A percentile compares a stretch with the other conserved stretches of the same genome.
Evolutionary conservation across 2,888 invertebrate genomes (phyloP).

Genomic region (Phyllotreta striolata): DNA sequence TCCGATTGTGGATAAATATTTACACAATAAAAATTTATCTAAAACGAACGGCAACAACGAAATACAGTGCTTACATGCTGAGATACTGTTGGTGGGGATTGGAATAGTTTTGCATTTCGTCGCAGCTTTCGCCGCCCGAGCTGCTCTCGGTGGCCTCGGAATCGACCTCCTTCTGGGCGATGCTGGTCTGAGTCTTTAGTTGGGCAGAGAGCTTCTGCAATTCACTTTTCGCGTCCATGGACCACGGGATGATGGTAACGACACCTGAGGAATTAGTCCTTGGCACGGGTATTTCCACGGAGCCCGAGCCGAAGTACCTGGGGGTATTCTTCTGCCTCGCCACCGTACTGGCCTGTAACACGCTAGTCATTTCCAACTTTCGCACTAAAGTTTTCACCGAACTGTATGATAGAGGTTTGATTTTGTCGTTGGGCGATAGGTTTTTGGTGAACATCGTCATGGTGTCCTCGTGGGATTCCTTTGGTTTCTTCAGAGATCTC

Average conservation of each 20-base stretch:
- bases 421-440: constrained; percentile 45
- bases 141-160: constrained; percentile 94
- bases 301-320: constrained; percentile 67
- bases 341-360: constrained; percentile 57
- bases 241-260: constrained; percentile 61
- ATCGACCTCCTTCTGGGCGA: constrained; percentile 81
- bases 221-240: constrained; percentile 63
- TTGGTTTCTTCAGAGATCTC: constrained; percentile 59
- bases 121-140: constrained; percentile 93
- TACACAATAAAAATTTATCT: no score
- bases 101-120: constrained; percentile 83
- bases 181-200: constrained; percentile 74
- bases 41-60: no score
- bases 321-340: constrained; percentile 55
- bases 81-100: constrained; percentile 79
- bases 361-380: constrained; percentile 63
- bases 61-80: constrained; percentile 81
- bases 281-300: constrained; percentile 52
- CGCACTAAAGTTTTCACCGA: constrained; percentile 68
- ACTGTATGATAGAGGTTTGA: constrained; percentile 61
- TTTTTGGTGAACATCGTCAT: constrained; percentile 28
- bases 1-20: no score
- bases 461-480: constrained; percentile 43
- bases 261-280: constrained; percentile 51
- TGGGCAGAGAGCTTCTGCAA: constrained; percentile 77